Percentiles rank a stretch among this genome's conserved stretches.
phyloP scores from a whole-genome alignment of 1,140 invertebrate genomes.

The Nylanderia fulva region DNA sequence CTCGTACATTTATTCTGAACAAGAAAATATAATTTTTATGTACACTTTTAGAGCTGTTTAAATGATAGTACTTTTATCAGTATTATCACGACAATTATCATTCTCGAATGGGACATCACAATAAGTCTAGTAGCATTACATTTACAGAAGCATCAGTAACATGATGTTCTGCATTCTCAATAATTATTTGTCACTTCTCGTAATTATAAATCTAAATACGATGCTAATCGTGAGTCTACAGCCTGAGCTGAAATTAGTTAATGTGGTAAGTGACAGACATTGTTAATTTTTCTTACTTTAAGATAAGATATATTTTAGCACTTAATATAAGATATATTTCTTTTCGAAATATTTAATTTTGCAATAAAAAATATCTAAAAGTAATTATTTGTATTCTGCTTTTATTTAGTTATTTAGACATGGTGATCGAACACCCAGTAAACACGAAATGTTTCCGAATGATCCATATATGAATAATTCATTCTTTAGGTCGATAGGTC shows the following conservation, averaged over 20 bases:
- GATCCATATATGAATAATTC: slow-evolving; percentile 87
- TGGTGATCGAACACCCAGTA: slow-evolving; percentile 92
- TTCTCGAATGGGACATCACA: not conserved
- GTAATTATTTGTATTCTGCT: not conserved
- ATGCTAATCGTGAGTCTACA: not conserved
- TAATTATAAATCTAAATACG: slow-evolving; percentile 2
- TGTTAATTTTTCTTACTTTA: not conserved
- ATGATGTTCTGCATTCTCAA: slow-evolving; percentile 18
- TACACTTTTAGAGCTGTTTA: slow-evolving; percentile 19
- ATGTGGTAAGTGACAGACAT: slow-evolving; percentile 62
- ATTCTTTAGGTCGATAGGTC: slow-evolving; percentile 90
- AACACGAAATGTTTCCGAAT: slow-evolving; percentile 87
- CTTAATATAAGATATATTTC: not conserved
- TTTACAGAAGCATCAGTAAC: slow-evolving; percentile 33
- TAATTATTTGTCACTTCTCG: not conserved
- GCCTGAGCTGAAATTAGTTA: slow-evolving; percentile 61
- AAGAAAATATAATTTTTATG: slow-evolving; percentile 2
- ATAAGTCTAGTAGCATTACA: slow-evolving; percentile 29
- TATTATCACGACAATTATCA: not conserved
- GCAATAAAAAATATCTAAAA: not conserved
- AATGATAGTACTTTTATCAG: not conserved
- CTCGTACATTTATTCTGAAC: not conserved
- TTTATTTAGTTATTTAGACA: slow-evolving; percentile 89
- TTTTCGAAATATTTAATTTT: not conserved
- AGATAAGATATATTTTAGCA: too few species aligned